Evolutionary conservation across 2,888 invertebrate genomes (phyloP).

Genomic region (Malacosoma neustria): DNA sequence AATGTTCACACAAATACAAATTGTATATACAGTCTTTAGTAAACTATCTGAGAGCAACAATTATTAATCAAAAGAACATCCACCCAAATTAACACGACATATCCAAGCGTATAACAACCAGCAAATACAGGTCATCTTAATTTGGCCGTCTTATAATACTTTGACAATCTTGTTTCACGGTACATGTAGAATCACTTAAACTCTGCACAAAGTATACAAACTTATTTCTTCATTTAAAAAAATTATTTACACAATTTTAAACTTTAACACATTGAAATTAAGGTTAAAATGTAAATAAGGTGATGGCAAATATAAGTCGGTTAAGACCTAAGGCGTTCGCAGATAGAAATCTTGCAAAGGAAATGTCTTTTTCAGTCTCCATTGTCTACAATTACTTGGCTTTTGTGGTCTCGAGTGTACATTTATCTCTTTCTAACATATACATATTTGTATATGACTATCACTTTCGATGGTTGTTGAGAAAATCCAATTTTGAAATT

Average conservation of each 20-base stretch:
- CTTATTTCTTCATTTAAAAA: slow-evolving; percentile 7
- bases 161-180: slow-evolving; percentile 69
- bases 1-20: slow-evolving; percentile 11
- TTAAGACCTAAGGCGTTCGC: slow-evolving; percentile 52
- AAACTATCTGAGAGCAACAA: neutral
- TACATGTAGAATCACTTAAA: slow-evolving; percentile 50
- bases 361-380: slow-evolving; percentile 71
- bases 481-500: slow-evolving; percentile 57
- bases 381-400: slow-evolving; percentile 72
- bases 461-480: slow-evolving; percentile 35
- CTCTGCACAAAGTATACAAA: slow-evolving; percentile 45
- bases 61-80: slow-evolving; percentile 10
- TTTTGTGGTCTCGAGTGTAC: slow-evolving; percentile 45
- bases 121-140: slow-evolving; percentile 20
- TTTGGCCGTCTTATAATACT: slow-evolving; percentile 49
- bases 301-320: slow-evolving; percentile 19
- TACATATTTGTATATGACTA: slow-evolving; percentile 12
- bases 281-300: slow-evolving; percentile 1
- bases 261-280: slow-evolving; percentile 8
- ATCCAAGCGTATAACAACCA: neutral
- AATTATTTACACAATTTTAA: slow-evolving; percentile 6
- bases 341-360: slow-evolving; percentile 70
- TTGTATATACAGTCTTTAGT: neutral
- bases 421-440: slow-evolving; percentile 28
- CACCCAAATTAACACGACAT: slow-evolving; percentile 8